Conservation (phyloP, 2,113 vertebrate genomes). For the Ameiurus melas region DNA sequence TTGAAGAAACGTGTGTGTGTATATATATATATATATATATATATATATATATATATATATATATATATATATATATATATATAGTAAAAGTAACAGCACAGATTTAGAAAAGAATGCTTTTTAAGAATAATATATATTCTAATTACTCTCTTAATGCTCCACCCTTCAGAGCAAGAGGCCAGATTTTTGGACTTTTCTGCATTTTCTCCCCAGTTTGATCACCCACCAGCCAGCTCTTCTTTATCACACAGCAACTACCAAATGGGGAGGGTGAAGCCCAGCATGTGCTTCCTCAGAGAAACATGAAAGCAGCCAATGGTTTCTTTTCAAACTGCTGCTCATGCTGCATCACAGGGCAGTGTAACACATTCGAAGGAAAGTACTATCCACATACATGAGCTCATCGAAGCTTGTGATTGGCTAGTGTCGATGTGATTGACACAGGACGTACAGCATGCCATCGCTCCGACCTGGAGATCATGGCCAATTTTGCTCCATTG, state of each 20-base stretch:
- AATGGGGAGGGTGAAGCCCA: background rate
- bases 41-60: too few relatives aligned
- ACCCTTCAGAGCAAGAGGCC: background rate
- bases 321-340: background rate
- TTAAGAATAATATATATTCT: background rate
- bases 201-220: background rate
- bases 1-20: background rate
- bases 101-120: background rate
- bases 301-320: background rate
- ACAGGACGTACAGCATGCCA: background rate
- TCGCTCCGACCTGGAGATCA: background rate
- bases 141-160: background rate
- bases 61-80: too few relatives aligned
- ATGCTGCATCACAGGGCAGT: background rate
- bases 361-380: background rate
- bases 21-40: too few relatives aligned
- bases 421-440: background rate
- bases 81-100: background rate
- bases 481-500: background rate
- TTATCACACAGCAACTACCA: background rate
- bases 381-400: background rate
- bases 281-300: background rate
- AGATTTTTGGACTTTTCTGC: background rate
- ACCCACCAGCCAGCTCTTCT: background rate
- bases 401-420: background rate